Percentiles rank a stretch among this genome's conserved stretches.
phyloP scores from a whole-genome alignment of 1,140 invertebrate genomes.

The Lutraria rhynchaena region DNA sequence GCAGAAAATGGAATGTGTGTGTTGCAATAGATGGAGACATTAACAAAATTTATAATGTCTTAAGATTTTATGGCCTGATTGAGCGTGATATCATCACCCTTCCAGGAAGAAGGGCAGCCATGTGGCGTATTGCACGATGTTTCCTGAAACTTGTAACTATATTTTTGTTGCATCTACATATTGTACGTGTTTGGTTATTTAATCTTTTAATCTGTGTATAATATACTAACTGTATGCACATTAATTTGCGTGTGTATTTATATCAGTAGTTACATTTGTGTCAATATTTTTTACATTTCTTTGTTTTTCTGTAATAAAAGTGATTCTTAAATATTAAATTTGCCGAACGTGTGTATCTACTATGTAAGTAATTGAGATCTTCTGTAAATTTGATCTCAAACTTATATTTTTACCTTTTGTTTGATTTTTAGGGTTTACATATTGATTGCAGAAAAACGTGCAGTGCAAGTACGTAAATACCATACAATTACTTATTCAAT shows the following conservation, averaged over 20 bases:
- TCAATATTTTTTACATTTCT: too few relatives aligned
- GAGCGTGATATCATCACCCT: background rate
- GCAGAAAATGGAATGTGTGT: conserved; percentile 22
- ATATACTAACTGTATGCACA: background rate
- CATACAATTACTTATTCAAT: background rate
- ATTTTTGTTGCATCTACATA: background rate
- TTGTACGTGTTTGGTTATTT: background rate
- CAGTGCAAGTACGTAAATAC: background rate
- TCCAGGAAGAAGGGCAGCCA: conserved; percentile 7
- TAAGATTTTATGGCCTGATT: background rate
- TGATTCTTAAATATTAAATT: too few relatives aligned
- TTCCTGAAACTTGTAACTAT: background rate
- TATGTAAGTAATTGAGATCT: too few relatives aligned
- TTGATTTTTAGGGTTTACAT: too few relatives aligned
- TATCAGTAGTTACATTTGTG: background rate
- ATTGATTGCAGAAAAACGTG: background rate
- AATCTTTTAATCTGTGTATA: conserved; percentile 1
- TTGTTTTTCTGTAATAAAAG: too few relatives aligned
- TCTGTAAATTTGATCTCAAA: too few relatives aligned
- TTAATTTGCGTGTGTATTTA: background rate
- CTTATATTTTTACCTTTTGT: too few relatives aligned
- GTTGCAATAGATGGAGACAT: conserved; percentile 8
- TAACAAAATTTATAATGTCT: conserved; percentile 1
- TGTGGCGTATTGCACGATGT: conserved; percentile 28
- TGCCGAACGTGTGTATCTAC: too few relatives aligned